Base-by-base conservation (phyloP, 1,140 invertebrate genomes). In the Hyles vespertilio region DNA sequence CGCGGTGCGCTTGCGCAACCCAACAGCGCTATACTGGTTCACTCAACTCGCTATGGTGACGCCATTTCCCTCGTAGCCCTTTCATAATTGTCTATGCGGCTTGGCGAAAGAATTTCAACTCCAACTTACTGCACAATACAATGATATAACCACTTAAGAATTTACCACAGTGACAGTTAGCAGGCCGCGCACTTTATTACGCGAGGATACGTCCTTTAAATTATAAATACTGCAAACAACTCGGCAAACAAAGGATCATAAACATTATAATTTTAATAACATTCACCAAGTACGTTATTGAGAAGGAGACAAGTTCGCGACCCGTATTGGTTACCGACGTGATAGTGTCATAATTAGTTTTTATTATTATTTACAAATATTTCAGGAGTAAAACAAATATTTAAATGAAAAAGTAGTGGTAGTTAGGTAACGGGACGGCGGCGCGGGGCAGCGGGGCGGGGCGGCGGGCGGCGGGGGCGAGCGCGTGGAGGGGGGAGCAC, bases 401-500 rank as follows among this genome's bases (percentile, higher is more conserved):
- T 87, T 87, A 77, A 85, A 79, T 88, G 82, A 83, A 86, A 79
- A 72, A 68, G 75, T 76, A 77, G 72, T 79, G 73, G 75, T 79
- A 81, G 73, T 74, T 83, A 81, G 76, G 77, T 83, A 82, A 83
- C 81, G 79, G 81, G 76, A 78, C 77, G 79, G 48, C 60, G 67
- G 63, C 72, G 77, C 52, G 54, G 44, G 32, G 36, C 43, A 36
- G 56, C 81, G 79, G 81, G 74, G 77, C 76, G 79, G 48, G 59
- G 68, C 63, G 72, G 77, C 50, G 54, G 44, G 52, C 11, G 72
- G 74, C 73, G 68, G 62, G 65, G 56, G 51, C 60, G 66, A 65
- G 76, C 63, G 68, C 65, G 71, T 67, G 74, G 75, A 63, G 77
- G 63, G 80, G 80, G 81, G 69, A 62, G 73, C 76, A 77, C 77